These are phyloP conservation scores for Calephelis nemesis DNA, from an alignment of 1,140 invertebrate genomes.

Conservation along the genomic window DNA sequence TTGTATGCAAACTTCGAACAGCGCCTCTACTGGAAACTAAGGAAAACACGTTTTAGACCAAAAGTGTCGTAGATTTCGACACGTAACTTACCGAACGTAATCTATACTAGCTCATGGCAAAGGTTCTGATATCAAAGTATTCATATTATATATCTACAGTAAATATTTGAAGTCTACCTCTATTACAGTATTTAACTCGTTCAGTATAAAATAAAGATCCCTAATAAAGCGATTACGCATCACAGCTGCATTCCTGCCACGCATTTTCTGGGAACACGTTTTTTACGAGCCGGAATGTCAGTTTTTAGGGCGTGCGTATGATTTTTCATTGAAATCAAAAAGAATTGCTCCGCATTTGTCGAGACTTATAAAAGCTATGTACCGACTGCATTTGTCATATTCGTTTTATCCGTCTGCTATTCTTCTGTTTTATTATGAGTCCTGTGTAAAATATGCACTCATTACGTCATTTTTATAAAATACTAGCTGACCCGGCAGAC, in stretches of 20 bases:
- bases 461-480: no score
- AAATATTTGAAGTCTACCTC: no score
- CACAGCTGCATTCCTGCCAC: slow-evolving; percentile 58
- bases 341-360: slow-evolving; percentile 47
- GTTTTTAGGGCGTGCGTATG: slow-evolving; percentile 59
- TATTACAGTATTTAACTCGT: slow-evolving; percentile 30
- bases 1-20: no score
- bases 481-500: no score
- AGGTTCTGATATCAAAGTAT: no score
- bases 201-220: slow-evolving; percentile 40
- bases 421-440: slow-evolving; percentile 46
- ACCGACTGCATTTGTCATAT: slow-evolving; percentile 40
- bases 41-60: no score
- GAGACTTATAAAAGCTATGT: slow-evolving; percentile 48
- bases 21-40: no score
- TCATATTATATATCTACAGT: no score
- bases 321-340: slow-evolving; percentile 75
- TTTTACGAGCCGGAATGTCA: slow-evolving; percentile 60
- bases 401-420: slow-evolving; percentile 54
- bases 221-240: slow-evolving; percentile 50
- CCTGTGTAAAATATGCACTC: no score
- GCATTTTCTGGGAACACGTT: slow-evolving; percentile 69
- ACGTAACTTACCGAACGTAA: no score
- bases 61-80: no score
- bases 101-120: no score